A percentile compares a stretch with the other conserved stretches of the same genome.
Conservation (phyloP, 2,113 vertebrate genomes). For the Rhea pennata region DNA sequence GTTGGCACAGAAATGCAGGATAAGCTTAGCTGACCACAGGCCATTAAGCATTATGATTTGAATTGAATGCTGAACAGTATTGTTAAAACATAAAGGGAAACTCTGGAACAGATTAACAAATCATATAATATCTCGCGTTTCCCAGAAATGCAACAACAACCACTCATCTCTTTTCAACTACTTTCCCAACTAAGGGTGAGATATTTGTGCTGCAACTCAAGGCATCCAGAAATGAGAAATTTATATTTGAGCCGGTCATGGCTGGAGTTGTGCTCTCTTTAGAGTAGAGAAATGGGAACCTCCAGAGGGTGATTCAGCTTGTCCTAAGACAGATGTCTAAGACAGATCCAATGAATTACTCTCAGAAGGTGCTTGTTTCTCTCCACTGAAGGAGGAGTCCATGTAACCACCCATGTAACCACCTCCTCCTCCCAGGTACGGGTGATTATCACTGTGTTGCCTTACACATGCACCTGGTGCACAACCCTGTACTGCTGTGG, state of each 20-base stretch:
- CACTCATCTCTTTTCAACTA: slow-evolving; percentile 18
- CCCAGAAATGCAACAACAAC: slow-evolving; percentile 42
- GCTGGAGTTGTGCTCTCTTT: neutral
- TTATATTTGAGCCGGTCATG: neutral
- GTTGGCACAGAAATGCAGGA: slow-evolving; percentile 15
- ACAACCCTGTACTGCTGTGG: neutral
- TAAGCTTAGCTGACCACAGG: slow-evolving; percentile 31
- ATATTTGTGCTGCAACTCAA: slow-evolving; percentile 20
- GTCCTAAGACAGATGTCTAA: fast-evolving
- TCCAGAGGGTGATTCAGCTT: neutral
- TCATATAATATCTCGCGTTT: slow-evolving; percentile 37
- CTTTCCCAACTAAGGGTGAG: slow-evolving; percentile 30
- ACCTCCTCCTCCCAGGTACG: neutral
- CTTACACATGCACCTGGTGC: neutral
- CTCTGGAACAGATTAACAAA: slow-evolving; percentile 56
- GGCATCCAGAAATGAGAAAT: neutral
- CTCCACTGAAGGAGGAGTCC: neutral
- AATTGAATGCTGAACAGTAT: slow-evolving; percentile 61
- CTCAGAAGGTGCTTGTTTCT: neutral
- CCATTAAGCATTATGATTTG: slow-evolving; percentile 32
- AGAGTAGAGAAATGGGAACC: neutral
- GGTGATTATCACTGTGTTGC: neutral
- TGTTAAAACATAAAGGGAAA: slow-evolving; percentile 62
- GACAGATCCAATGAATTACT: neutral
- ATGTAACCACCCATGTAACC: neutral